phyloP scores from a whole-genome alignment of 2,797 vertebrate genomes.

The Urophycis tenuis region DNA sequence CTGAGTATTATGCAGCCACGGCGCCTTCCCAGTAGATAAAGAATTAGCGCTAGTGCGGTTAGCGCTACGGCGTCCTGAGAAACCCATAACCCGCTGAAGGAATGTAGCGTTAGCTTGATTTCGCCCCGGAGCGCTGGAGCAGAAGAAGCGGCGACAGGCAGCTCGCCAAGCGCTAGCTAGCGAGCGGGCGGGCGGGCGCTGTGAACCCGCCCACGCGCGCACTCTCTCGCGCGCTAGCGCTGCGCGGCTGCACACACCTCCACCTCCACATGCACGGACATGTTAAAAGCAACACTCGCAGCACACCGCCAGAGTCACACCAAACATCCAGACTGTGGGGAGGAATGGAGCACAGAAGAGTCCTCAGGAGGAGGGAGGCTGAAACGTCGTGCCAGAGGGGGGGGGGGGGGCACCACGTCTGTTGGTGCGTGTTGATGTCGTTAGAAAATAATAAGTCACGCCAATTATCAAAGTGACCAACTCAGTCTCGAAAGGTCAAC shows the following conservation, averaged over 20 bases:
- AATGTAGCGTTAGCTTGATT: neutral
- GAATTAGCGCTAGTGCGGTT: neutral
- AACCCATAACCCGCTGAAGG: neutral
- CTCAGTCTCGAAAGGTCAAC: neutral
- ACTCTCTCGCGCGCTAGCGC: neutral
- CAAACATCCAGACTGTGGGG: constrained; percentile 50
- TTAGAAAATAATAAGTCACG: neutral
- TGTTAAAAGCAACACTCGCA: constrained; percentile 52
- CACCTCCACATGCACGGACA: constrained; percentile 48
- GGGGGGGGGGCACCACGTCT: no score
- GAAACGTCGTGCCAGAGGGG: neutral
- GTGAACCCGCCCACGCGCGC: neutral
- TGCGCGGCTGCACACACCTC: neutral
- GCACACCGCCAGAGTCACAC: constrained; percentile 63
- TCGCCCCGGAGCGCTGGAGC: neutral
- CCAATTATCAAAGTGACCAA: neutral
- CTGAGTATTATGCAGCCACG: no score
- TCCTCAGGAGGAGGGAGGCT: neutral
- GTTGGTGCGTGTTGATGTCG: neutral
- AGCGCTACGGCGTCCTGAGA: neutral
- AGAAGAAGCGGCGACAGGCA: neutral
- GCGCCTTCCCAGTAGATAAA: neutral
- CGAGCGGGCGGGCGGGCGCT: neutral
- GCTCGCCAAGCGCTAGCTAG: neutral
- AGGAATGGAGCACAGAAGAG: no score